Percentiles rank a stretch among this genome's conserved stretches.
Conservation (phyloP, 2,888 invertebrate genomes). For the Helobdella robusta region DNA sequence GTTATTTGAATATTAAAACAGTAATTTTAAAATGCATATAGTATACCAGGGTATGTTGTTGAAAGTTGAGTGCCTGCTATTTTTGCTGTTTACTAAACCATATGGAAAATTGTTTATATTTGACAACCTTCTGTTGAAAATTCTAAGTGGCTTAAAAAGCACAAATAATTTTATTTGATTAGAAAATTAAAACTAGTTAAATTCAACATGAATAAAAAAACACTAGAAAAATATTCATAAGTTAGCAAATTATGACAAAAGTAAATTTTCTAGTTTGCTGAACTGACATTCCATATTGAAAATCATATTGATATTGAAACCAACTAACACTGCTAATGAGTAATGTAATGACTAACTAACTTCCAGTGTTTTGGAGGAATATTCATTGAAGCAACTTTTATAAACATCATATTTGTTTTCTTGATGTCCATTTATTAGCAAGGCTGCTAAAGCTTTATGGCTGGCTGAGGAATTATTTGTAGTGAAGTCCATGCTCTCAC, state of each 20-base stretch:
- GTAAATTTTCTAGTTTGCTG: no score
- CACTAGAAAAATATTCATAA: no score
- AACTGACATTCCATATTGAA: no score
- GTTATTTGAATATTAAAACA: background rate
- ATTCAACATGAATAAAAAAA: background rate
- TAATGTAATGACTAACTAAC: no score
- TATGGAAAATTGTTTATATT: conserved; percentile 18
- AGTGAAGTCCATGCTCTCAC: no score
- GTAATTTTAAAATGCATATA: background rate
- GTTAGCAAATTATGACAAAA: no score
- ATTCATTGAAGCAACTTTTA: no score
- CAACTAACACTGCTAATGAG: no score
- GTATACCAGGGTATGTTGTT: conserved; percentile 14
- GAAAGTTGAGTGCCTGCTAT: background rate
- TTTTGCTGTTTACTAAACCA: background rate
- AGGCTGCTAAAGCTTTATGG: conserved; percentile 7
- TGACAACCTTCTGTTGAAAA: conserved; percentile 20
- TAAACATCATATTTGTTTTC: background rate
- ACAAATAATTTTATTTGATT: background rate
- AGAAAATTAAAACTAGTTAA: background rate
- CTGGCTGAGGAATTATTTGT: no score
- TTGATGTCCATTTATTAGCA: background rate
- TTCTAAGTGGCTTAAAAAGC: background rate
- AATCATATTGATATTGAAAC: no score
- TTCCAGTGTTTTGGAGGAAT: no score